Percentiles rank a stretch among this genome's conserved stretches.
Conservation (phyloP, 2,888 invertebrate genomes). For the Harpalus rubripes region DNA sequence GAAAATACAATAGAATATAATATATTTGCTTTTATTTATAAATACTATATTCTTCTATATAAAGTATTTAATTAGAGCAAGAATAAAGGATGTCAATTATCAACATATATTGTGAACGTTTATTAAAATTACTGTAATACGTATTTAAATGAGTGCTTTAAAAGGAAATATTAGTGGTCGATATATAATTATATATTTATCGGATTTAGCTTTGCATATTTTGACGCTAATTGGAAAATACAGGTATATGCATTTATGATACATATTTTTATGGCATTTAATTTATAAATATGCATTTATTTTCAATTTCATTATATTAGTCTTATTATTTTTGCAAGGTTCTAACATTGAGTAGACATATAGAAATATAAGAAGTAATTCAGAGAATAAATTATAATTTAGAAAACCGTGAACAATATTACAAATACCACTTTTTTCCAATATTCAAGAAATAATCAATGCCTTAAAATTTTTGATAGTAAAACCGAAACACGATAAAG, state of each 20-base stretch:
- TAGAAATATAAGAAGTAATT: too few species aligned
- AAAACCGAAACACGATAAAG: too few species aligned
- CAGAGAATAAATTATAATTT: too few species aligned
- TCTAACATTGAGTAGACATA: neutral
- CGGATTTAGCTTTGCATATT: conserved; percentile 47
- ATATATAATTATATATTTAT: conserved; percentile 46
- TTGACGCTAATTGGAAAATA: conserved; percentile 44
- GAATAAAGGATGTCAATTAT: conserved; percentile 31
- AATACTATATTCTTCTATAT: neutral
- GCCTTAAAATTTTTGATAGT: too few species aligned
- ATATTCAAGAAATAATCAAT: too few species aligned
- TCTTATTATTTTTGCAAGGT: neutral
- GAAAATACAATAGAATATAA: neutral
- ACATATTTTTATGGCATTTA: conserved; percentile 20
- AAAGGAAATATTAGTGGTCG: conserved; percentile 48
- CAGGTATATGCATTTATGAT: conserved; percentile 15
- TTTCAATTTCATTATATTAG: conserved; percentile 14
- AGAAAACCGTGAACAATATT: too few species aligned
- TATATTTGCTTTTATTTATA: conserved; percentile 13
- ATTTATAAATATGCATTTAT: conserved; percentile 45
- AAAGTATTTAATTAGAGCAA: conserved; percentile 29
- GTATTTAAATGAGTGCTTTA: conserved; percentile 46
- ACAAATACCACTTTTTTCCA: too few species aligned
- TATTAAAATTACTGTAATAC: conserved; percentile 52
- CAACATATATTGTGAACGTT: conserved; percentile 34